Evolutionary conservation across 2,888 invertebrate genomes (phyloP).

Genomic region (Acleris sparsana): DNA sequence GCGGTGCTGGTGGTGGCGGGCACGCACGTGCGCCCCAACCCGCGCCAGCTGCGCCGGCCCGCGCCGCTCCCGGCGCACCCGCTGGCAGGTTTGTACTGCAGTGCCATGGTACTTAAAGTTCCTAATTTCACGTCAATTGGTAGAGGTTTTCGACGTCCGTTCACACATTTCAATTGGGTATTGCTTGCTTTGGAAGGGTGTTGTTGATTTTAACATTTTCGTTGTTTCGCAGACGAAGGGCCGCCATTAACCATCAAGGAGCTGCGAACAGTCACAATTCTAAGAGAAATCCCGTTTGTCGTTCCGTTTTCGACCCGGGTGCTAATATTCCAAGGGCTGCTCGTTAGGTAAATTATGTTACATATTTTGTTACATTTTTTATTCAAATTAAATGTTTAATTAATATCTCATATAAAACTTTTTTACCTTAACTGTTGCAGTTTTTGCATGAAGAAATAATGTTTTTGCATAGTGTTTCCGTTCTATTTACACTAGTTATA

Average conservation of each 20-base stretch:
- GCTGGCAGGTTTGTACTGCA: background rate
- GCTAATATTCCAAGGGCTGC: constrained; percentile 90
- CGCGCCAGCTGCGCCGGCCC: constrained; percentile 55
- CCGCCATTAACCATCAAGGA: constrained; percentile 95
- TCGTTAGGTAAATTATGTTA: constrained; percentile 58
- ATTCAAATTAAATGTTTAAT: too few relatives aligned
- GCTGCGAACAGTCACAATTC: constrained; percentile 92
- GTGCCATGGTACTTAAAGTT: too few relatives aligned
- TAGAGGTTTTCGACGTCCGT: too few relatives aligned
- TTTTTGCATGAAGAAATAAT: too few relatives aligned
- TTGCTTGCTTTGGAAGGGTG: background rate
- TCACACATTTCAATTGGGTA: too few relatives aligned
- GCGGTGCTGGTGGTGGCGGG: constrained; percentile 53
- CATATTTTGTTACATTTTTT: too few relatives aligned
- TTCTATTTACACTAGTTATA: too few relatives aligned
- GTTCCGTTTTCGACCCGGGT: constrained; percentile 96
- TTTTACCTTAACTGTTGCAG: too few relatives aligned
- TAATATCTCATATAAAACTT: too few relatives aligned
- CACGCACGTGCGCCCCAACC: constrained; percentile 46
- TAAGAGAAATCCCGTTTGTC: constrained; percentile 97
- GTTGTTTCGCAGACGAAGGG: constrained; percentile 85
- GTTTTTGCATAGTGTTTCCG: too few relatives aligned
- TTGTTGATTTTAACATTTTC: background rate
- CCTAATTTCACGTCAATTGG: too few relatives aligned
- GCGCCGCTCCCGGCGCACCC: constrained; percentile 37